These are phyloP conservation scores for Petromus typicus DNA, from an alignment of 2,113 vertebrate species.

Conservation along the genomic window DNA sequence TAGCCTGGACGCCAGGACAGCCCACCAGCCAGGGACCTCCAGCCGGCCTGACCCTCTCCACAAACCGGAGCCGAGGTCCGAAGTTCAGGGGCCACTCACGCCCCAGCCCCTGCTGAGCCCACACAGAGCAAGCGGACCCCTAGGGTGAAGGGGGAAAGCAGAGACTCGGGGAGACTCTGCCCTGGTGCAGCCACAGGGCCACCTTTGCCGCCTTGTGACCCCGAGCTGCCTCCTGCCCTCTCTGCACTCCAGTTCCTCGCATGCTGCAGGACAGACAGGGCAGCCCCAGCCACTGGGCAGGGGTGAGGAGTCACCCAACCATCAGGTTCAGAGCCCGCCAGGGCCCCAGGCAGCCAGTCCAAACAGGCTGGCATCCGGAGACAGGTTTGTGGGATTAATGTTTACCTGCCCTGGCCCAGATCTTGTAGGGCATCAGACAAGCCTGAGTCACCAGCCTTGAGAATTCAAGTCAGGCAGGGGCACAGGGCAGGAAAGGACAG, in stretches of 20 bases:
- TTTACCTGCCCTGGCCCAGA: conserved; percentile 48
- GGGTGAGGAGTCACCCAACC: background rate
- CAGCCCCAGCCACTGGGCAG: background rate
- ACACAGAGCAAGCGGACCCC: background rate
- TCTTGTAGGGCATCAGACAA: background rate
- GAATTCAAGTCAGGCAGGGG: background rate
- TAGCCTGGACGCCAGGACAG: background rate
- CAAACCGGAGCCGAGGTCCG: background rate
- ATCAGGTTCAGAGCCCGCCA: background rate
- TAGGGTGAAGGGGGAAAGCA: background rate
- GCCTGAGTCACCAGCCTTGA: background rate
- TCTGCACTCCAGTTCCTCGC: accelerated
- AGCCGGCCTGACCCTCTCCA: background rate
- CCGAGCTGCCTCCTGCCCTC: background rate
- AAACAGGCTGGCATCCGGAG: background rate
- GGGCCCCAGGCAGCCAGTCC: background rate
- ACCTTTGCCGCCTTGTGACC: background rate
- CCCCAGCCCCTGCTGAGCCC: background rate
- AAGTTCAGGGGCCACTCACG: background rate
- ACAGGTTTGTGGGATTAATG: conserved; percentile 6
- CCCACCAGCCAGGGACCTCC: background rate
- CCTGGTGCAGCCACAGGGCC: accelerated
- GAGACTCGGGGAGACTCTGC: background rate
- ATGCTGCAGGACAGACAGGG: background rate
- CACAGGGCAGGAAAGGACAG: accelerated